Evolutionary conservation across 2,797 vertebrate species (phyloP).

Genomic region (Tragopan temminckii): DNA sequence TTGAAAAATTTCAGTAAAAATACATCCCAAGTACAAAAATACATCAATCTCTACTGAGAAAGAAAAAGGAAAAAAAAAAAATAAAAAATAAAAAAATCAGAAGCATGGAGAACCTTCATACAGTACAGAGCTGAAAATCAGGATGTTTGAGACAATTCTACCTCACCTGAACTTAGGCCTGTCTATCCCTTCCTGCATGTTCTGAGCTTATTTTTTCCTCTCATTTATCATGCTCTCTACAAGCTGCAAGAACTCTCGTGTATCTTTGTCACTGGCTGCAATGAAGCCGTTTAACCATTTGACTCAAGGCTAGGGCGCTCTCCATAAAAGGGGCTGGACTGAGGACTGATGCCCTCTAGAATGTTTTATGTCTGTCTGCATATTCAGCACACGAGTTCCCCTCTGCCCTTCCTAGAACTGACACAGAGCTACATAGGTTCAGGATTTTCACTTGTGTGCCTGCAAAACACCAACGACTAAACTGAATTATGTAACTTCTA

Average conservation of each 20-base stretch:
- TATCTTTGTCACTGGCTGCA: background rate
- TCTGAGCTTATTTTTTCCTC: background rate
- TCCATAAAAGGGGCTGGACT: background rate
- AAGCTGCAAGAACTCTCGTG: background rate
- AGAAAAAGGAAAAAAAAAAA: background rate
- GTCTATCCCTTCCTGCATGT: background rate
- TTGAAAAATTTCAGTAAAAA: background rate
- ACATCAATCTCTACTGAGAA: background rate
- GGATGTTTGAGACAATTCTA: background rate
- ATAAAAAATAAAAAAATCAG: background rate
- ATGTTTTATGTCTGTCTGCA: background rate
- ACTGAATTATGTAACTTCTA: background rate
- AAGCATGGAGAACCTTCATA: background rate
- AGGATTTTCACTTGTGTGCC: background rate
- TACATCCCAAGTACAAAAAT: background rate
- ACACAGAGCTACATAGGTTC: rapidly evolving
- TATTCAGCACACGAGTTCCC: background rate
- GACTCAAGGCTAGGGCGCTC: background rate
- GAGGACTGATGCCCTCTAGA: rapidly evolving
- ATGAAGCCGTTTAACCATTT: background rate
- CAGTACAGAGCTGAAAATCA: background rate
- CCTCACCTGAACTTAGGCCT: background rate
- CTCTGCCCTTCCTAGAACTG: background rate
- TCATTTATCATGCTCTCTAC: background rate
- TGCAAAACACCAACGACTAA: background rate